Conservation (phyloP, 2,888 invertebrate species). For the Rhimphoctona megacephalus region DNA sequence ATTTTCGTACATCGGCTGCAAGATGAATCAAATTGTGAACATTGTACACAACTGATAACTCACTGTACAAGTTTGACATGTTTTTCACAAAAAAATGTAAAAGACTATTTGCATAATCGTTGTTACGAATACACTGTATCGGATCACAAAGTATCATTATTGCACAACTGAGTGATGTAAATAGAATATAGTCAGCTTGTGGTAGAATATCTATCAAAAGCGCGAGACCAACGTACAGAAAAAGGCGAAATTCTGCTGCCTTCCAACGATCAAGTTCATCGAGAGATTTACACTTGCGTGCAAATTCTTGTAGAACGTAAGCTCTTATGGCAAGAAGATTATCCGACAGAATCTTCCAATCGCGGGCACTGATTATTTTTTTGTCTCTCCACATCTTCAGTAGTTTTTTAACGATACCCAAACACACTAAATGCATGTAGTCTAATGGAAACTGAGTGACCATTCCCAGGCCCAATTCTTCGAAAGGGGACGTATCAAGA, state of each 20-base stretch:
- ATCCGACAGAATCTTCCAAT: slow-evolving; percentile 11
- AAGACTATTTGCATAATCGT: background rate
- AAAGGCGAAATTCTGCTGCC: slow-evolving; percentile 12
- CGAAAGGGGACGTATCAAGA: slow-evolving; percentile 23
- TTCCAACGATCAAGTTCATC: background rate
- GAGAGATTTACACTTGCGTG: background rate
- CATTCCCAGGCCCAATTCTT: slow-evolving; percentile 29
- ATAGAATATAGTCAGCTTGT: background rate
- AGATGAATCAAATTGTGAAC: slow-evolving; percentile 11
- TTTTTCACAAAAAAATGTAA: background rate
- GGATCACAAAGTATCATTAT: background rate
- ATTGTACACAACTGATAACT: background rate
- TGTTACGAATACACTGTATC: background rate
- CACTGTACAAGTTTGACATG: background rate
- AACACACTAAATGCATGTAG: slow-evolving; percentile 21
- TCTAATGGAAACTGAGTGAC: slow-evolving; percentile 20
- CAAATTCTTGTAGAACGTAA: slow-evolving; percentile 24
- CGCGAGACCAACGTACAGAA: slow-evolving; percentile 5
- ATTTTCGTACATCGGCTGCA: background rate
- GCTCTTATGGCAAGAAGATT: slow-evolving; percentile 17
- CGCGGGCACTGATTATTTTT: slow-evolving; percentile 5
- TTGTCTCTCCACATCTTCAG: slow-evolving; percentile 4
- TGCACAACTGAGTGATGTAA: background rate
- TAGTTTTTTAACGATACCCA: slow-evolving; percentile 3
- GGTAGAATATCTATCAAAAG: background rate